Evolutionary conservation across 1,140 invertebrate genomes (phyloP).

Genomic region (Solenopsis fugax): DNA sequence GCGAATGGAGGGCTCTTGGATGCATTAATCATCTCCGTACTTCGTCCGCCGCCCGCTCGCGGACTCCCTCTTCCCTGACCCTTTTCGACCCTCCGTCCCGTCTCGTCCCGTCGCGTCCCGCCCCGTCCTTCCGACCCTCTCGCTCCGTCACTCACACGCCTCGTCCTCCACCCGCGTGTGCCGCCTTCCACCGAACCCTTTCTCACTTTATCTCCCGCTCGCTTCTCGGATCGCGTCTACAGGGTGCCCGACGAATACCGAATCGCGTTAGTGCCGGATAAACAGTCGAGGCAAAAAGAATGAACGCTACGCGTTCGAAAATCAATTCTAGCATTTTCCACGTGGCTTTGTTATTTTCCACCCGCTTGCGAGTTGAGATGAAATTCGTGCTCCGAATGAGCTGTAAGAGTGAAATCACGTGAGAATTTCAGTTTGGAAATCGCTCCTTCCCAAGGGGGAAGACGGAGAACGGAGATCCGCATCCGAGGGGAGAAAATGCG

Average conservation of each 20-base stretch:
- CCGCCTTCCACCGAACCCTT: constrained; percentile 14
- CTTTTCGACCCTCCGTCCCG: constrained; percentile 58
- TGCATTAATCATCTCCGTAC: constrained; percentile 75
- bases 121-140: constrained; percentile 56
- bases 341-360: neutral
- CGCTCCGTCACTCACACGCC: constrained; percentile 31
- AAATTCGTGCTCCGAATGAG: neutral
- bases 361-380: neutral
- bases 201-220: constrained; percentile 54
- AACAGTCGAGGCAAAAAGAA: no score
- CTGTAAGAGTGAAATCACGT: neutral
- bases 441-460: neutral
- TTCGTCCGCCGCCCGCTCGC: constrained; percentile 51
- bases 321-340: neutral
- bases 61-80: constrained; percentile 60
- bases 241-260: constrained; percentile 28
- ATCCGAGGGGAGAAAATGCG: neutral
- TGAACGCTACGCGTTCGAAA: neutral
- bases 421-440: neutral
- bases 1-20: constrained; percentile 67
- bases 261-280: no score
- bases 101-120: constrained; percentile 35
- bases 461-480: neutral
- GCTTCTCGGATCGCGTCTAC: constrained; percentile 33
- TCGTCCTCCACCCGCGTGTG: neutral